Percentiles rank a stretch among this genome's conserved stretches.
These are phyloP conservation scores for Tipula unca DNA, from an alignment of 2,888 invertebrate species.

Conservation along the genomic window DNA sequence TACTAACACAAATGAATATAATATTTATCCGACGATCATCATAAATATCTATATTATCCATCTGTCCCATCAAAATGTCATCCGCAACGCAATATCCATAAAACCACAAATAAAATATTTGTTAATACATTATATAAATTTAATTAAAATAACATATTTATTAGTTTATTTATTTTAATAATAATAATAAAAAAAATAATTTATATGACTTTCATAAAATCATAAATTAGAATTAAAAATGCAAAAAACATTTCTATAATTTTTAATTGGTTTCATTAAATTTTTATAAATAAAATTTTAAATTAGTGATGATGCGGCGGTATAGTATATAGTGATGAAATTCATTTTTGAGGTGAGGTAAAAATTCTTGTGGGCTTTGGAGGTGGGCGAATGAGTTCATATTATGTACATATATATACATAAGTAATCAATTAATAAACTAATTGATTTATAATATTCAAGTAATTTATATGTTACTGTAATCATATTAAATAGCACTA, in stretches of 20 bases:
- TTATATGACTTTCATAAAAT: background rate
- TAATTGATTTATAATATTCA: background rate
- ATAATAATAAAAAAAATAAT: background rate
- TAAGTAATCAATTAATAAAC: background rate
- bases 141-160: background rate
- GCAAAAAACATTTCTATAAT: background rate
- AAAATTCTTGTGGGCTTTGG: background rate
- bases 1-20: too few relatives aligned
- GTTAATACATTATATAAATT: background rate
- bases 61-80: background rate
- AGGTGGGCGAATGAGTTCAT: background rate
- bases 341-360: background rate
- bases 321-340: background rate
- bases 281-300: background rate
- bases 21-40: background rate
- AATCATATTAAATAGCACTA: background rate
- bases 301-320: background rate
- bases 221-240: background rate
- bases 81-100: background rate
- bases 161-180: background rate
- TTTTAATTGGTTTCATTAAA: background rate
- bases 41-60: background rate
- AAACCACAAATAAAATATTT: background rate
- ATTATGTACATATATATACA: background rate
- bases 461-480: background rate